These are phyloP conservation scores for Nezara viridula DNA, from an alignment of 2,888 invertebrate genomes.

Conservation along the genomic window DNA sequence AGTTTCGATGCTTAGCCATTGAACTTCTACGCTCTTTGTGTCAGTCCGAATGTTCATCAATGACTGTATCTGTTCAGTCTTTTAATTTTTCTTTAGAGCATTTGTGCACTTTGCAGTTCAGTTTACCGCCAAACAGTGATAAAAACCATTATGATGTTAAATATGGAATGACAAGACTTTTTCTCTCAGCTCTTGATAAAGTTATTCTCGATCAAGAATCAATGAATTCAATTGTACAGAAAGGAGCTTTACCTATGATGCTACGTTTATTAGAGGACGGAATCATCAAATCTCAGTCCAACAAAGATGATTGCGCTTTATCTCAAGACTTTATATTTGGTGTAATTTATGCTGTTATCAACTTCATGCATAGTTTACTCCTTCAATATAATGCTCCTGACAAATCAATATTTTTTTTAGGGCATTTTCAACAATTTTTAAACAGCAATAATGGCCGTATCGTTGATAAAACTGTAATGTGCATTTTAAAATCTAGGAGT, in stretches of 20 bases:
- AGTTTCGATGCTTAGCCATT: constrained; percentile 74
- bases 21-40: constrained; percentile 67
- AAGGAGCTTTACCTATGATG: constrained; percentile 76
- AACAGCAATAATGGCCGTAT: constrained; percentile 75
- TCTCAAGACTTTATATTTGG: constrained; percentile 76
- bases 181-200: constrained; percentile 74
- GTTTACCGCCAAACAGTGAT: constrained; percentile 68
- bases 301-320: constrained; percentile 69
- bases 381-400: constrained; percentile 73
- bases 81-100: constrained; percentile 75
- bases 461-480: constrained; percentile 73
- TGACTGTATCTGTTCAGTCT: constrained; percentile 52
- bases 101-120: constrained; percentile 75
- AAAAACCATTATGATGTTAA: constrained; percentile 72
- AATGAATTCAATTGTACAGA: constrained; percentile 73
- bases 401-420: constrained; percentile 73
- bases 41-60: constrained; percentile 57
- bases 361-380: constrained; percentile 75
- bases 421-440: constrained; percentile 74
- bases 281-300: constrained; percentile 67
- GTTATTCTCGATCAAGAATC: constrained; percentile 69
- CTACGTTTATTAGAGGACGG: constrained; percentile 75
- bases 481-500: constrained; percentile 73
- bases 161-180: constrained; percentile 73
- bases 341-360: constrained; percentile 73